phyloP scores from a whole-genome alignment of 2,888 invertebrate species.

The Callyntrura sp. region DNA sequence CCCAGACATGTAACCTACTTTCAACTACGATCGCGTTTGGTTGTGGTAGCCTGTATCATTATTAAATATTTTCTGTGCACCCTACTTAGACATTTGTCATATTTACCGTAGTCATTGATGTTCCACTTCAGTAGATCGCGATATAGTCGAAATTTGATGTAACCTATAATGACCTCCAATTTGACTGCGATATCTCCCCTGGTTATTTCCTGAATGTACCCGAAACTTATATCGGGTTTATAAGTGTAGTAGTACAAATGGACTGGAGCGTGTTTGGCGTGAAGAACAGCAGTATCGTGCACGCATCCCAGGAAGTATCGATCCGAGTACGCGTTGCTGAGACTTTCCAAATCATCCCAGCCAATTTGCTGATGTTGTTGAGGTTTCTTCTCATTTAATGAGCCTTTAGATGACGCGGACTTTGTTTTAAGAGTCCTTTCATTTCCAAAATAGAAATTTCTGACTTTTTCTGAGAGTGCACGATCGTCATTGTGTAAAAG shows the following conservation, averaged over 20 bases:
- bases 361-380: constrained; percentile 40
- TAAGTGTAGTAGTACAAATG: constrained; percentile 76
- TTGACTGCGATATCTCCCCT: constrained; percentile 52
- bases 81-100: too few relatives aligned
- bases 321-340: constrained; percentile 76
- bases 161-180: constrained; percentile 57
- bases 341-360: constrained; percentile 51
- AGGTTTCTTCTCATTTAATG: constrained; percentile 26
- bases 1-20: too few relatives aligned
- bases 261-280: constrained; percentile 70
- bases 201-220: constrained; percentile 61
- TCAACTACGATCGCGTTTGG: too few relatives aligned
- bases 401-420: neutral
- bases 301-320: constrained; percentile 69
- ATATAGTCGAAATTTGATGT: constrained; percentile 41
- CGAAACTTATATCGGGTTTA: constrained; percentile 69
- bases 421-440: neutral
- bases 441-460: constrained; percentile 44
- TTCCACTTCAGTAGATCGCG: constrained; percentile 56
- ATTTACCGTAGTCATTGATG: constrained; percentile 62
- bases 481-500: constrained; percentile 61
- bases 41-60: too few relatives aligned
- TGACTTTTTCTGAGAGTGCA: neutral
- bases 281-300: constrained; percentile 67
- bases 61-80: too few relatives aligned